A percentile compares a stretch with the other conserved stretches of the same genome.
These are phyloP conservation scores for Chlorospingus semifuscus DNA, from an alignment of 2,797 vertebrate genomes.

Conservation along the genomic window DNA sequence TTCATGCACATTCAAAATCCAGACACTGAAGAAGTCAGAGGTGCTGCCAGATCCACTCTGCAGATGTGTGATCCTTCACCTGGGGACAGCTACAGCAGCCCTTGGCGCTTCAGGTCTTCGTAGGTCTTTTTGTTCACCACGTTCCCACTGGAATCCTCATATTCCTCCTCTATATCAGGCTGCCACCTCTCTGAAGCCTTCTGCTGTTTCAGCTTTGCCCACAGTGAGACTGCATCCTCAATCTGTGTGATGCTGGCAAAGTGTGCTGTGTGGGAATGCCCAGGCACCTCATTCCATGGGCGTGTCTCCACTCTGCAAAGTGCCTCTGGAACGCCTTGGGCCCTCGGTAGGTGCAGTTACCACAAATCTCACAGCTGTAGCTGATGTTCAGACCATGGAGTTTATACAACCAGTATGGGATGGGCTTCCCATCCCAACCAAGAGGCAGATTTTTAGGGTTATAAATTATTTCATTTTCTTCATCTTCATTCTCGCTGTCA, in stretches of 20 bases:
- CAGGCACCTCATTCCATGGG: background rate
- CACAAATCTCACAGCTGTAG: slow-evolving; percentile 98
- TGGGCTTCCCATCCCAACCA: slow-evolving; percentile 98
- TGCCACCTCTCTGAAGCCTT: slow-evolving; percentile 94
- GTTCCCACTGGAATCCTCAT: slow-evolving; percentile 94
- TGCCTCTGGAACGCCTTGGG: slow-evolving; percentile 98
- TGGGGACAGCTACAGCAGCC: slow-evolving; percentile 80
- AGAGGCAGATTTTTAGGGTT: slow-evolving; percentile 97
- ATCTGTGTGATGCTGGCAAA: background rate
- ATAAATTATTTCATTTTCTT: slow-evolving; percentile 98
- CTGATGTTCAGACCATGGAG: slow-evolving; percentile 96
- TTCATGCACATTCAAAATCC: slow-evolving; percentile 54
- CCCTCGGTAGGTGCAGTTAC: slow-evolving; percentile 95
- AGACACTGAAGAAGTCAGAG: background rate
- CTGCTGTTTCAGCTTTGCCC: slow-evolving; percentile 95
- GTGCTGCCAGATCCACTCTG: background rate
- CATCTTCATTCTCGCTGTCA: slow-evolving; percentile 95
- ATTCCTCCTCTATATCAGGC: slow-evolving; percentile 97
- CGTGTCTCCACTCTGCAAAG: slow-evolving; percentile 78
- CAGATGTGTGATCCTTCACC: background rate
- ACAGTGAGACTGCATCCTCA: slow-evolving; percentile 62
- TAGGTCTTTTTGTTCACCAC: slow-evolving; percentile 98
- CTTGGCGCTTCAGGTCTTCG: slow-evolving; percentile 93
- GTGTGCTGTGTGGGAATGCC: background rate
- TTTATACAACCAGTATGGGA: slow-evolving; percentile 96